Percentiles rank a stretch among this genome's conserved stretches.
Evolutionary conservation across 2,888 invertebrate species (phyloP).

Genomic region (Galeopsomyia nigrocyanea): DNA sequence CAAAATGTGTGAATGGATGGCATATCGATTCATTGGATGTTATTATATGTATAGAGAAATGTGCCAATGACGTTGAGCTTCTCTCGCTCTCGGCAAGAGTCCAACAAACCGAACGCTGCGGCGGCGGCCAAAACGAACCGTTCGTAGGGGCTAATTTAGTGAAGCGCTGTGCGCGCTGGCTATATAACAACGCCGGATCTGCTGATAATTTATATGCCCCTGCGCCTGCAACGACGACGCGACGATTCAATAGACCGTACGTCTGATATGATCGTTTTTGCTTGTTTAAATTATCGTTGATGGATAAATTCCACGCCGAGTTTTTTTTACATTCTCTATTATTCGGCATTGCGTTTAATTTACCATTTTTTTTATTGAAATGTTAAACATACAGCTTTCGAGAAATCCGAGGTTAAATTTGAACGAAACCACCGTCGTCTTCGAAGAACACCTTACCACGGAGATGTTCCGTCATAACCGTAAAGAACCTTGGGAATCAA

Average conservation of each 20-base stretch:
- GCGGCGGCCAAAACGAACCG: constrained; percentile 10
- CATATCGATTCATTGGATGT: background rate
- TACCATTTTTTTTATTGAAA: too few species aligned
- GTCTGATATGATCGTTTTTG: constrained; percentile 33
- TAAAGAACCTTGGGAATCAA: constrained; percentile 54
- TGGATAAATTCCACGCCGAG: too few species aligned
- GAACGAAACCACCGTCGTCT: too few species aligned
- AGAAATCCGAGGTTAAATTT: too few species aligned
- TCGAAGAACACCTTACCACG: too few species aligned
- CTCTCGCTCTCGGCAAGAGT: constrained; percentile 37
- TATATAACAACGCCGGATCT: too few species aligned
- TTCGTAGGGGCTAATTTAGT: constrained; percentile 15
- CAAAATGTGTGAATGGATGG: background rate
- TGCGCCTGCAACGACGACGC: background rate
- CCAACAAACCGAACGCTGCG: constrained; percentile 20
- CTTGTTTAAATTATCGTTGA: too few species aligned
- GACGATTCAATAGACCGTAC: constrained; percentile 31
- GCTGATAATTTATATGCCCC: constrained; percentile 35
- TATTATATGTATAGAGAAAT: background rate
- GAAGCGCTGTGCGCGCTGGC: too few species aligned
- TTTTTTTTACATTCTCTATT: too few species aligned
- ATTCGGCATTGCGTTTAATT: too few species aligned
- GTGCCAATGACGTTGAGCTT: background rate
- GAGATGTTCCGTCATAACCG: too few species aligned
- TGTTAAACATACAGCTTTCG: too few species aligned